A percentile compares a stretch with the other conserved stretches of the same genome.
phyloP scores from a whole-genome alignment of 92 coral and sea anemone genomes.

The Pocillopora meandrina region DNA sequence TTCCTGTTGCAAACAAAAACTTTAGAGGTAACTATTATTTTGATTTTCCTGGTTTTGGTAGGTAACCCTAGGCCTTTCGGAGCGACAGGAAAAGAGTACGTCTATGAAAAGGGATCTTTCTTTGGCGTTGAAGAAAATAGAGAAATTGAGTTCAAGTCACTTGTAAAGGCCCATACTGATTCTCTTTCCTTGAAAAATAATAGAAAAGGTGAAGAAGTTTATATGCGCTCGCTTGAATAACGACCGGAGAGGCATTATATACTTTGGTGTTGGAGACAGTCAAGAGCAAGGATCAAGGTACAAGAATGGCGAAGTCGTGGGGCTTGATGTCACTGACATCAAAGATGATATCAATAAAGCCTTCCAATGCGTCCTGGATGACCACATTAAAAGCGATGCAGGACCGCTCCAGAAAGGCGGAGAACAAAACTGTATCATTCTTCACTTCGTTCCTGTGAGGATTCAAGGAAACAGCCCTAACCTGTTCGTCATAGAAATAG shows the following conservation, averaged over 20 bases:
- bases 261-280: constrained; percentile 65
- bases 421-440: constrained; percentile 48
- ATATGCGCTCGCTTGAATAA: constrained; percentile 63
- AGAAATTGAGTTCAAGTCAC: constrained; percentile 53
- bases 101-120: constrained; percentile 43
- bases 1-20: too few relatives aligned
- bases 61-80: too few relatives aligned
- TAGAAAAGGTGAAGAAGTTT: constrained; percentile 66
- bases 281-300: constrained; percentile 40
- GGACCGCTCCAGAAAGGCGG: constrained; percentile 60
- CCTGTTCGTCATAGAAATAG: constrained; percentile 61
- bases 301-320: constrained; percentile 57
- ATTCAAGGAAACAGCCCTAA: constrained; percentile 12
- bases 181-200: constrained; percentile 67
- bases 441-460: constrained; percentile 49
- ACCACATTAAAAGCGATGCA: constrained; percentile 59
- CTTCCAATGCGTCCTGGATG: constrained; percentile 52
- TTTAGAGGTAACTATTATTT: too few relatives aligned
- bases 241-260: constrained; percentile 42
- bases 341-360: constrained; percentile 62
- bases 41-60: too few relatives aligned
- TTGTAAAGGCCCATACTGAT: constrained; percentile 19
- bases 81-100: too few relatives aligned
- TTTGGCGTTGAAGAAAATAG: constrained; percentile 49
- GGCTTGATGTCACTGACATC: constrained; percentile 52